Evolutionary conservation across 2,888 invertebrate genomes (phyloP).

Genomic region (Epinotia bilunana): DNA sequence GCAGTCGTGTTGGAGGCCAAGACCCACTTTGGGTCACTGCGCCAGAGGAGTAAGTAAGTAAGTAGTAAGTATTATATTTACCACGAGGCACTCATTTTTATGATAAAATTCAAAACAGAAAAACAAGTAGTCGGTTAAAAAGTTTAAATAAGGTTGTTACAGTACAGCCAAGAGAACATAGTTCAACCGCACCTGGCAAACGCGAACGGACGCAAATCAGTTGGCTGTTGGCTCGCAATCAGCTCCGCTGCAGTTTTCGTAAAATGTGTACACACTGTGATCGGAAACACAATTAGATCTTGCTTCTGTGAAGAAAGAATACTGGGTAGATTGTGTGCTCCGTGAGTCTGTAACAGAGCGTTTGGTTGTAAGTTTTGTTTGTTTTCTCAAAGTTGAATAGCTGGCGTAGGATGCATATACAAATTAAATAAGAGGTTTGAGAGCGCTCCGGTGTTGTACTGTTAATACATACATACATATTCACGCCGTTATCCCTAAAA

Average conservation of each 20-base stretch:
- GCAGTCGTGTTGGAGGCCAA: too few relatives aligned
- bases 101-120: too few relatives aligned
- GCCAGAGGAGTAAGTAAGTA: too few relatives aligned
- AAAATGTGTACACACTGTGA: conserved; percentile 22
- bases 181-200: conserved; percentile 4
- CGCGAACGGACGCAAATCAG: conserved; percentile 23
- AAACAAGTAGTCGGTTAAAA: too few relatives aligned
- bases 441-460: too few relatives aligned
- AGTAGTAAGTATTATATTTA: too few relatives aligned
- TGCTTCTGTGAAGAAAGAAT: conserved; percentile 22
- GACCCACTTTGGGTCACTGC: too few relatives aligned
- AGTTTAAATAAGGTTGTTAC: background rate
- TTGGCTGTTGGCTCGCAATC: conserved; percentile 28
- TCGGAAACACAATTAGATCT: conserved; percentile 24
- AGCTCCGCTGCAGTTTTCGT: conserved; percentile 12
- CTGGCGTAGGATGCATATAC: background rate
- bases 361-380: conserved; percentile 2
- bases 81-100: too few relatives aligned
- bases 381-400: background rate
- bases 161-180: background rate
- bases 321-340: conserved; percentile 7
- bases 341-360: background rate
- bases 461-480: too few relatives aligned
- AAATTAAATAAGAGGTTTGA: too few relatives aligned
- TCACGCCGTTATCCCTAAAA: too few relatives aligned